Conservation (phyloP, 2,797 vertebrate species). For the Cygnus olor region DNA sequence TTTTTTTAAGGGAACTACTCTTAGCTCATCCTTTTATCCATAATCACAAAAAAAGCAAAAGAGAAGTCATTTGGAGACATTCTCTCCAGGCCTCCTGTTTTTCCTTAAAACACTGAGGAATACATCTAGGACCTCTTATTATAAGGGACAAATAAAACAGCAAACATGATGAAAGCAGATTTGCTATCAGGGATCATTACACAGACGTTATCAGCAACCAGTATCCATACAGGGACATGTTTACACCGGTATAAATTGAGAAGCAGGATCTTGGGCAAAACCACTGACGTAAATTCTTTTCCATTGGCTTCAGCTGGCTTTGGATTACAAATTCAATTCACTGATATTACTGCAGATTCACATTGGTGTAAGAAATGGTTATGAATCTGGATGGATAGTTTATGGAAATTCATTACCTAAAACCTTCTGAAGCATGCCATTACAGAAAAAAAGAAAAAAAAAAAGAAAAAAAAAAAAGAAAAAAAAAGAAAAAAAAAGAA, state of each 20-base stretch:
- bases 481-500: background rate
- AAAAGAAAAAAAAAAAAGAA: too few relatives aligned
- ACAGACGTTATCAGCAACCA: background rate
- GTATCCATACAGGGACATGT: background rate
- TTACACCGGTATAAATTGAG: background rate
- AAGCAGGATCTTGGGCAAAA: background rate
- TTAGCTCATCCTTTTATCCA: conserved; percentile 22
- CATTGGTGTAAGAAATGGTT: background rate
- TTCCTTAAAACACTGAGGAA: background rate
- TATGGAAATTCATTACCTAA: background rate
- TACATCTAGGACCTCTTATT: background rate
- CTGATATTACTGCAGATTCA: background rate
- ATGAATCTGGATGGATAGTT: background rate
- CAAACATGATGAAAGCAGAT: conserved; percentile 32
- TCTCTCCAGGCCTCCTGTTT: background rate
- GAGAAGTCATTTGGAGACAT: background rate
- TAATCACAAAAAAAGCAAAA: background rate
- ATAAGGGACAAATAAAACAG: background rate
- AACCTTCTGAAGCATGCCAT: background rate
- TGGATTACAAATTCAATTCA: background rate
- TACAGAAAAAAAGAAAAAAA: background rate
- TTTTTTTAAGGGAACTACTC: background rate
- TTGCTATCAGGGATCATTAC: background rate
- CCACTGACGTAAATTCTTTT: background rate
- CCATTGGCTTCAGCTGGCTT: background rate